These are phyloP conservation scores for Eristalis pertinax DNA, from an alignment of 2,888 invertebrate genomes.

Conservation along the genomic window DNA sequence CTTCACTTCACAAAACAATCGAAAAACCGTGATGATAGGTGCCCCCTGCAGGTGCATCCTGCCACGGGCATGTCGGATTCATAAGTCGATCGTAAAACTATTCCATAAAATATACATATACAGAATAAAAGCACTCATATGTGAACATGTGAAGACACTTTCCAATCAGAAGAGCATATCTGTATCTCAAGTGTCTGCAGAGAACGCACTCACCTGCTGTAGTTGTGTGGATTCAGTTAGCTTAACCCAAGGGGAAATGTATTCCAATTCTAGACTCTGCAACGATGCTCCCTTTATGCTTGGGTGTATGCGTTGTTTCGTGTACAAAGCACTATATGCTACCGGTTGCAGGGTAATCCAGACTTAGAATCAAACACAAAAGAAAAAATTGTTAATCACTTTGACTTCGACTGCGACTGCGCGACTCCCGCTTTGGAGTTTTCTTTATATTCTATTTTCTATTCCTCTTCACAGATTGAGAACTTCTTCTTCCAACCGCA, in stretches of 20 bases:
- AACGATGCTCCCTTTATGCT: constrained; percentile 18
- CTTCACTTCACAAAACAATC: background rate
- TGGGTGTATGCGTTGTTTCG: constrained; percentile 4
- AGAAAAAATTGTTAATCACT: constrained; percentile 60
- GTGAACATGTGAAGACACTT: background rate
- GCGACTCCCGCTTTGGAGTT: constrained; percentile 22
- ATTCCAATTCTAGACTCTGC: constrained; percentile 48
- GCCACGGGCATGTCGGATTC: background rate
- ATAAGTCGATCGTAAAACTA: background rate
- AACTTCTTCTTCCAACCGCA: constrained; percentile 23
- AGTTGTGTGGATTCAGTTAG: background rate
- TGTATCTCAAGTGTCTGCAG: background rate
- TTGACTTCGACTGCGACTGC: background rate
- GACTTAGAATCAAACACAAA: constrained; percentile 38
- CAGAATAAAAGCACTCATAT: background rate
- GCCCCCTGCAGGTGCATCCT: background rate
- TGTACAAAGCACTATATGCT: constrained; percentile 18
- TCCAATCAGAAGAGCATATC: background rate
- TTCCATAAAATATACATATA: background rate
- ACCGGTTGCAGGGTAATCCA: constrained; percentile 48
- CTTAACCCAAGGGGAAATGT: constrained; percentile 30
- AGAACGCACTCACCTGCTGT: constrained; percentile 7
- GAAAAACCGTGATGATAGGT: background rate
- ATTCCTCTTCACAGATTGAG: constrained; percentile 6
- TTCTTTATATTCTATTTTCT: constrained; percentile 22